phyloP scores from a whole-genome alignment of 2,888 invertebrate genomes.

The Dynastes grantii region DNA sequence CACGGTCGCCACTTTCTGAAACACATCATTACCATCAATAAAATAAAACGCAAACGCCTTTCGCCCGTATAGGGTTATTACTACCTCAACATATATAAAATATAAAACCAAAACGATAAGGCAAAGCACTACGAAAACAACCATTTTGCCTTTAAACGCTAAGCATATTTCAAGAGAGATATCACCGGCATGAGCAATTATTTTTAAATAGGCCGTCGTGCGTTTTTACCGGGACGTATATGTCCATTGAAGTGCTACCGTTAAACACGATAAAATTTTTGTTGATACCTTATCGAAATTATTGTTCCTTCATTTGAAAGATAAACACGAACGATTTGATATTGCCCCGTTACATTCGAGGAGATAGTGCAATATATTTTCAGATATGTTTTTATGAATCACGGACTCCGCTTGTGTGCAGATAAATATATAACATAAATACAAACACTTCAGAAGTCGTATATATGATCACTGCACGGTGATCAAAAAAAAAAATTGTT shows the following conservation, averaged over 20 bases:
- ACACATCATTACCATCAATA: slow-evolving; percentile 48
- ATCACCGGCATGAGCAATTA: not conserved
- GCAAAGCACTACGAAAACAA: slow-evolving; percentile 4
- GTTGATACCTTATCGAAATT: slow-evolving; percentile 39
- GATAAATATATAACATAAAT: slow-evolving; percentile 14
- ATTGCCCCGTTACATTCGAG: slow-evolving; percentile 17
- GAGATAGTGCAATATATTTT: slow-evolving; percentile 18
- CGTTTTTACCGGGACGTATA: slow-evolving; percentile 12
- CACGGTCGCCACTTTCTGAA: slow-evolving; percentile 64
- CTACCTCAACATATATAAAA: slow-evolving; percentile 26
- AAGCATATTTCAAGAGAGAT: slow-evolving; percentile 1
- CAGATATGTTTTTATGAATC: slow-evolving; percentile 38
- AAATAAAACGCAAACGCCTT: slow-evolving; percentile 30
- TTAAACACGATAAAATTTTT: slow-evolving; percentile 36
- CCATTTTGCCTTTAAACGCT: slow-evolving; percentile 8
- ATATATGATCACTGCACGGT: not conserved
- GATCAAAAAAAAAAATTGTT: not conserved
- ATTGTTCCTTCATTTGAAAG: slow-evolving; percentile 35
- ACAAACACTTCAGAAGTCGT: not conserved
- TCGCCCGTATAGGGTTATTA: not conserved
- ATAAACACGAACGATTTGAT: slow-evolving; percentile 35
- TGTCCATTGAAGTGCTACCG: slow-evolving; percentile 3
- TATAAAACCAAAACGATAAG: not conserved
- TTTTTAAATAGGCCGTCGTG: not conserved
- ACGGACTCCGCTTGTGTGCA: slow-evolving; percentile 13